Evolutionary conservation across 2,113 vertebrate species (phyloP).

Genomic region (Eupsittula cactorum): DNA sequence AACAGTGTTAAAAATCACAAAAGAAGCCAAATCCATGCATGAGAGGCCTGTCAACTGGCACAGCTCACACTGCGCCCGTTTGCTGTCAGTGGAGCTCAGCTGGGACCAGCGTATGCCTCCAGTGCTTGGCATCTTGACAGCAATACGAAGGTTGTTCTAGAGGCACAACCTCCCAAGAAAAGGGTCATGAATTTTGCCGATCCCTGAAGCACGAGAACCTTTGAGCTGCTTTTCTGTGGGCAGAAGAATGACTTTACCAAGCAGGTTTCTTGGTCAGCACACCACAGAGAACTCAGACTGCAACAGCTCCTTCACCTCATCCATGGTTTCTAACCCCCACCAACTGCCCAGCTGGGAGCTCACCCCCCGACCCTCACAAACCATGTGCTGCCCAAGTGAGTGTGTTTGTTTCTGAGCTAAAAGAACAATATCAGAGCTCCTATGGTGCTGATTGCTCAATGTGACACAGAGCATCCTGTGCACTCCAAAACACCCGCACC

Average conservation of each 20-base stretch:
- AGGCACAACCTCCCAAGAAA: neutral
- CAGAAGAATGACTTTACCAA: neutral
- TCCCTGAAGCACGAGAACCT: neutral
- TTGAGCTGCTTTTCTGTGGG: neutral
- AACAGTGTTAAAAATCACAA: neutral
- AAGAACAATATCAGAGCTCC: neutral
- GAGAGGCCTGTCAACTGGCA: neutral
- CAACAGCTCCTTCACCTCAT: neutral
- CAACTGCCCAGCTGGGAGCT: neutral
- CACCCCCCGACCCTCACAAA: neutral
- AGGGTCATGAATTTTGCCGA: neutral
- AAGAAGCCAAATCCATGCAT: neutral
- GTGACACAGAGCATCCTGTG: neutral
- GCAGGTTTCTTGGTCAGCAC: neutral
- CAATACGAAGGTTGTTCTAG: neutral
- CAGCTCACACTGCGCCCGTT: neutral
- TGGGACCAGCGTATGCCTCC: neutral
- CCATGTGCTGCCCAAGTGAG: fast-evolving
- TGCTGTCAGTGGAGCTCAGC: neutral
- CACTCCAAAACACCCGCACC: fast-evolving
- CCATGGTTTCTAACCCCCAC: neutral
- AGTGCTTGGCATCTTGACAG: neutral
- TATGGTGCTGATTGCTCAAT: neutral
- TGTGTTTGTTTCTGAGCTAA: neutral
- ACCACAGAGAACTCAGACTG: neutral